Conservation (phyloP, 2,113 vertebrate genomes). For the Phodopus roborovskii region DNA sequence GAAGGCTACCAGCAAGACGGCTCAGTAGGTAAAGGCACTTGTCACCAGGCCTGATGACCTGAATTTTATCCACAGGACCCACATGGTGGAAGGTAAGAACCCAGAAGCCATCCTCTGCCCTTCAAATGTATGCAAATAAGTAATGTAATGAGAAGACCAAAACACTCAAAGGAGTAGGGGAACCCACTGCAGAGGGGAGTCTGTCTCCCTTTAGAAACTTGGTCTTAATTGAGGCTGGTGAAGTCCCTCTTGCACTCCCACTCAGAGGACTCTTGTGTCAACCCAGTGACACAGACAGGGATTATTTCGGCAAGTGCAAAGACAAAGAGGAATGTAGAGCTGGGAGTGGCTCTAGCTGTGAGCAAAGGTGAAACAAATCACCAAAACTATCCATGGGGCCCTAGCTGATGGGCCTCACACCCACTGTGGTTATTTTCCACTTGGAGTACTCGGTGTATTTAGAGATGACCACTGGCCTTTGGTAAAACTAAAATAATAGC, state of each 20-base stretch:
- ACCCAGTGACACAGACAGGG: constrained; percentile 31
- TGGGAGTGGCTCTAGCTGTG: constrained; percentile 55
- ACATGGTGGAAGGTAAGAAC: neutral
- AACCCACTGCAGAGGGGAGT: no score
- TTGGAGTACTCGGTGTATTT: constrained; percentile 79
- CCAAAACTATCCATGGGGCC: constrained; percentile 78
- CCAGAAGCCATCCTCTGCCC: neutral
- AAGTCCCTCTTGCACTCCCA: constrained; percentile 37
- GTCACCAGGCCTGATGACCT: neutral
- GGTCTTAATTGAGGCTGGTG: constrained; percentile 15
- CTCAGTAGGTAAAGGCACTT: neutral
- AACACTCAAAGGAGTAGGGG: neutral
- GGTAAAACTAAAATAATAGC: constrained; percentile 28
- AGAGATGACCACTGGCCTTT: constrained; percentile 69
- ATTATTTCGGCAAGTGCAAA: constrained; percentile 72
- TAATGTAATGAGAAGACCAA: neutral
- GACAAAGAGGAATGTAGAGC: constrained; percentile 67
- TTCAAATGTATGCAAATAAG: neutral
- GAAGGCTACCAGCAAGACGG: neutral
- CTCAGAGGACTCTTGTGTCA: constrained; percentile 64
- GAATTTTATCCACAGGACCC: neutral
- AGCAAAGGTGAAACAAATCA: constrained; percentile 46
- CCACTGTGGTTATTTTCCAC: constrained; percentile 75
- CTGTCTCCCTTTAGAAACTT: neutral
- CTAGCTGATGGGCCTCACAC: constrained; percentile 16